Conservation (phyloP, 2,113 vertebrate genomes). For the Plecotus auritus region DNA sequence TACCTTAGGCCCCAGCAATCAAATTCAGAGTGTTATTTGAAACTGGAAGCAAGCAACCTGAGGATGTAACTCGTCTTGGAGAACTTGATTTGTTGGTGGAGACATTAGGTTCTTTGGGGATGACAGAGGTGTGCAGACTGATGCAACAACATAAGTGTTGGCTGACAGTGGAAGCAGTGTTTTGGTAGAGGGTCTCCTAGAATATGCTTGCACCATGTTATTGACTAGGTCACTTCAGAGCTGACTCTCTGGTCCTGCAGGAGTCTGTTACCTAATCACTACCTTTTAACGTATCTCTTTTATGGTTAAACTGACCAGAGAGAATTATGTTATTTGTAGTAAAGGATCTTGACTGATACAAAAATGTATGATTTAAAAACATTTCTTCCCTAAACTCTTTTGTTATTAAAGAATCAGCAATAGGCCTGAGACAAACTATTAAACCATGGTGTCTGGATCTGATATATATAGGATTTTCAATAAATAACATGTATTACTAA, state of each 20-base stretch:
- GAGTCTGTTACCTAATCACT: background rate
- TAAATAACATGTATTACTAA: background rate
- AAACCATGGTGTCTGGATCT: background rate
- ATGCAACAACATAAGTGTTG: accelerated
- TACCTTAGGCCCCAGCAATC: background rate
- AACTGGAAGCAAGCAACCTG: background rate
- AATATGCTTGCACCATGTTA: background rate
- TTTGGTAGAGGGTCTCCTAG: background rate
- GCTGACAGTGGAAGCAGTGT: background rate
- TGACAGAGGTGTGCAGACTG: background rate
- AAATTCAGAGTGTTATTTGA: background rate
- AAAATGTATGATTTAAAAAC: background rate
- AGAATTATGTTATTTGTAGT: background rate
- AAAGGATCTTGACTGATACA: background rate
- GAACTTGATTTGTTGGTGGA: background rate
- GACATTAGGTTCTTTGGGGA: background rate
- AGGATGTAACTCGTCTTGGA: background rate
- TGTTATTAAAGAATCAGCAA: background rate
- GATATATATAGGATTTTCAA: background rate
- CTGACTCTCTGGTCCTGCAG: background rate
- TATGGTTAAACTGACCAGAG: background rate
- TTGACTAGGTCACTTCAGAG: background rate
- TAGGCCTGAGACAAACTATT: background rate
- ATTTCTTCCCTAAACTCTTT: background rate
- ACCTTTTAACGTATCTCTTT: background rate